Percentiles rank a stretch among this genome's conserved stretches.
phyloP scores from a whole-genome alignment of 2,888 invertebrate genomes.

The Hylaea fasciaria region DNA sequence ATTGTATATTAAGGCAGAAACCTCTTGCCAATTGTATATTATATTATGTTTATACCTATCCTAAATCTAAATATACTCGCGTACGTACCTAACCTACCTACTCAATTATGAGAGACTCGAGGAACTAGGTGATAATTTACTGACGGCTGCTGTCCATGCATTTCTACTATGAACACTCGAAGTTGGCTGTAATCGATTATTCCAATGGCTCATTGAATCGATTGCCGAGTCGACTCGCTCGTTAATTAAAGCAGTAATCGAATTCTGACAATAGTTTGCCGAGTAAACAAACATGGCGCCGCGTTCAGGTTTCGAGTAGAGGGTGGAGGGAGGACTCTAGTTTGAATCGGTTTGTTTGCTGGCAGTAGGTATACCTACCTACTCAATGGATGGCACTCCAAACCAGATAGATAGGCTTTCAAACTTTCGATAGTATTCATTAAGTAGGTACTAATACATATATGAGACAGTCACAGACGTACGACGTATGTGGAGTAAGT shows the following conservation, averaged over 20 bases:
- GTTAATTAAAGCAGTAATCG: slow-evolving; percentile 43
- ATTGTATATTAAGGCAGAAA: no score
- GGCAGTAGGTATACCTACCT: background rate
- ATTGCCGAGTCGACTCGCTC: slow-evolving; percentile 32
- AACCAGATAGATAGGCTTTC: background rate
- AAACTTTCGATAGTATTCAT: no score
- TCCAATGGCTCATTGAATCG: slow-evolving; percentile 29
- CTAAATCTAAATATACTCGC: no score
- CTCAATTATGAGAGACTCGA: background rate
- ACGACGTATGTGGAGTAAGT: no score
- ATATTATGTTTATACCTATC: no score
- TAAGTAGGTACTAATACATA: no score
- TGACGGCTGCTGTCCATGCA: slow-evolving; percentile 20
- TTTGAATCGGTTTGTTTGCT: slow-evolving; percentile 11
- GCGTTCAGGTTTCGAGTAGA: slow-evolving; percentile 32
- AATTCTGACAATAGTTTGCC: slow-evolving; percentile 39
- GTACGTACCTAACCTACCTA: no score
- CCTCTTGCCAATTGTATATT: no score
- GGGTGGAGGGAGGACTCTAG: slow-evolving; percentile 4
- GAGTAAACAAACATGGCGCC: slow-evolving; percentile 37
- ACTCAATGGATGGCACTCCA: background rate
- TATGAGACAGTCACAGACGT: no score
- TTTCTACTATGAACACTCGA: slow-evolving; percentile 22
- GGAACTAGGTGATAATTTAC: slow-evolving; percentile 4
- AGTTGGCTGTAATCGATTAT: slow-evolving; percentile 35